A percentile compares a stretch with the other conserved stretches of the same genome.
These are phyloP conservation scores for Cliona cf. orientalis DNA, from an alignment of 37 sponge, comb jelly and placozoan genomes.

Conservation along the genomic window DNA sequence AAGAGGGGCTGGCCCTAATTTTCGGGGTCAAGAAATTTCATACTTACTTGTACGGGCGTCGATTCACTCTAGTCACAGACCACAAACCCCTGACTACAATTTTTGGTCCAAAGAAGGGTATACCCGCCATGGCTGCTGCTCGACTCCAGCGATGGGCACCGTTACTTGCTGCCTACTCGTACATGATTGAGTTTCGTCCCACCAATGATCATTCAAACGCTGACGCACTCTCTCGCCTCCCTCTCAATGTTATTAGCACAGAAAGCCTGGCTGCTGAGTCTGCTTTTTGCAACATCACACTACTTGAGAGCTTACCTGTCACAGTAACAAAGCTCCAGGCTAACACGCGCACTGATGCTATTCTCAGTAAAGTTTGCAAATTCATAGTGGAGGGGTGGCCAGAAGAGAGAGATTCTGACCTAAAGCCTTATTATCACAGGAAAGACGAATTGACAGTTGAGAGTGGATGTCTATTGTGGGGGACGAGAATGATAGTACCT, in stretches of 20 bases:
- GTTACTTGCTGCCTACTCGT: slow-evolving; percentile 45
- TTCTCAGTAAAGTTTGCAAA: slow-evolving; percentile 34
- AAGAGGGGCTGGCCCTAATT: neutral
- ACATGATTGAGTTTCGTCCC: slow-evolving; percentile 53
- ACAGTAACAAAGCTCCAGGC: slow-evolving; percentile 7
- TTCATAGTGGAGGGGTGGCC: slow-evolving; percentile 45
- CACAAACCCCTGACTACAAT: slow-evolving; percentile 35
- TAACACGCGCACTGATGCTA: slow-evolving; percentile 24
- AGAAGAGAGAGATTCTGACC: neutral
- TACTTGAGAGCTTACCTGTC: neutral
- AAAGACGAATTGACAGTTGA: slow-evolving; percentile 18
- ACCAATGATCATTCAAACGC: slow-evolving; percentile 65
- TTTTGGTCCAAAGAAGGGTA: slow-evolving; percentile 30
- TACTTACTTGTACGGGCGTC: slow-evolving; percentile 62
- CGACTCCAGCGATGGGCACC: slow-evolving; percentile 46
- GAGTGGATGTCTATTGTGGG: slow-evolving; percentile 21
- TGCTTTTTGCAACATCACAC: neutral
- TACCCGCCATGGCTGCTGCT: slow-evolving; percentile 26
- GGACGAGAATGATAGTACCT: slow-evolving; percentile 17
- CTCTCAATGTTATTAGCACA: slow-evolving; percentile 14
- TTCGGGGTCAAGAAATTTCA: slow-evolving; percentile 27
- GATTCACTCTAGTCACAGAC: slow-evolving; percentile 41
- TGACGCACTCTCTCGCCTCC: slow-evolving; percentile 61
- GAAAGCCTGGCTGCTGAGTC: neutral
- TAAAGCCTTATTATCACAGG: neutral